Evolutionary conservation across 1,140 invertebrate genomes (phyloP).

Genomic region (Wiebesia pumilae): DNA sequence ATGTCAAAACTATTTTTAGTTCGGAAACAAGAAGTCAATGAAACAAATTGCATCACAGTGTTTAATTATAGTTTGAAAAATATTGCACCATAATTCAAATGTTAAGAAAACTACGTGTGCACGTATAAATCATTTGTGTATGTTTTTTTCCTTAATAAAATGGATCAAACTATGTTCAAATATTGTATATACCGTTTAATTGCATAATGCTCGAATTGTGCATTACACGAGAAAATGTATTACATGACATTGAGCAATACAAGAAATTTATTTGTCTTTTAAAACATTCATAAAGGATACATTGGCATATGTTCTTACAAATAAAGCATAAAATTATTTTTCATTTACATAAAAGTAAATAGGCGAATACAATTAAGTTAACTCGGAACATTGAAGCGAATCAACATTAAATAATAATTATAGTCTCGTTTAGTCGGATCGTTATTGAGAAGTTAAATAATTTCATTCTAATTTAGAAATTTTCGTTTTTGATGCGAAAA

Average conservation of each 20-base stretch:
- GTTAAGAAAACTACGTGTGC: neutral
- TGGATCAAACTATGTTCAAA: neutral
- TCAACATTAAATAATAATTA: no score
- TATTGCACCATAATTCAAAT: neutral
- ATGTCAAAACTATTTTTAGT: neutral
- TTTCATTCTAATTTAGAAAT: no score
- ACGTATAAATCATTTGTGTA: neutral
- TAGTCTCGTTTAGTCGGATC: no score
- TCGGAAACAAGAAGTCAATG: neutral
- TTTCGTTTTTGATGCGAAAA: no score
- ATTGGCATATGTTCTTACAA: neutral
- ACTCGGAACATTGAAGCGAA: no score
- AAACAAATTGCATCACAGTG: neutral
- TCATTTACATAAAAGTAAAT: no score
- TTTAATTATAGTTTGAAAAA: neutral
- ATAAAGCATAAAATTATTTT: neutral
- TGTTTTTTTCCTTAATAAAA: neutral
- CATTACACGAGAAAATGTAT: neutral
- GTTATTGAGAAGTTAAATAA: no score
- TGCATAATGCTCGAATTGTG: constrained; percentile 5
- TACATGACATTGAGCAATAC: neutral
- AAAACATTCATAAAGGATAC: neutral
- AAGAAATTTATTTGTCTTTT: neutral
- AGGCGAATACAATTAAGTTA: no score
- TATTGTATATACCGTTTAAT: neutral